Base-by-base conservation (phyloP, 2,888 invertebrate species). In the Omphaloscelis lunosa region DNA sequence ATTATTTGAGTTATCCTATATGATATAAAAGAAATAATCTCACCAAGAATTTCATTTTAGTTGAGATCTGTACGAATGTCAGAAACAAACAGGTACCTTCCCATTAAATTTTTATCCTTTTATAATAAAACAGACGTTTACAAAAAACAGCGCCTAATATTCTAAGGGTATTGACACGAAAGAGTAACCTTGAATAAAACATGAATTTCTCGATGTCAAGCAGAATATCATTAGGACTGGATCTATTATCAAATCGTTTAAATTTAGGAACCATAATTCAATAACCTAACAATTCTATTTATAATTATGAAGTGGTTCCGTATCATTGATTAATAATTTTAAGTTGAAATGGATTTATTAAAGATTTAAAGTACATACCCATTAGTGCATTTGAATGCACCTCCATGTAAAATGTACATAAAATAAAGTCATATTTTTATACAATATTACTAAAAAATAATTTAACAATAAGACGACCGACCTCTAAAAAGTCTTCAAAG, bases 41-140 rank as follows among this genome's bases (percentile, higher is more conserved):
- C 69, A 94, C 94, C 90, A 93, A 88, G 87, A 92, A 91, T 90
- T 93, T 93, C 94, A 94, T 94, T 74, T 80, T 89, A 92, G 90
- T 76, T 90, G 90, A 92, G 92, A 91, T 92, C 86, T 90, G 88
- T 85, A 84, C 85, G 86, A 84, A 79, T 85, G 77, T 86, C 89
- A 90, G 87, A 90, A 89, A 83, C 86, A 91, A 86, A 93, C 91
- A 92, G 87, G 89, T 93, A 85, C 65, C 82, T 77, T 88, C 76
- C 77, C 70, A 81, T 73, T 41, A 34, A 78, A 77, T 67, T 81
- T 76, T 73, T 70, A 82, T 86, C 89, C 89, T 92, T 91, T 90
- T 93, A 93, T 93, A 93, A 85, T 83, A 84, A 88, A 88, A 85
- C 77, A 87, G 68, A 75, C 76, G 80, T 71, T 79, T 56, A 82